phyloP scores from a whole-genome alignment of 2,888 invertebrate species.

The Microctonus brassicae region DNA sequence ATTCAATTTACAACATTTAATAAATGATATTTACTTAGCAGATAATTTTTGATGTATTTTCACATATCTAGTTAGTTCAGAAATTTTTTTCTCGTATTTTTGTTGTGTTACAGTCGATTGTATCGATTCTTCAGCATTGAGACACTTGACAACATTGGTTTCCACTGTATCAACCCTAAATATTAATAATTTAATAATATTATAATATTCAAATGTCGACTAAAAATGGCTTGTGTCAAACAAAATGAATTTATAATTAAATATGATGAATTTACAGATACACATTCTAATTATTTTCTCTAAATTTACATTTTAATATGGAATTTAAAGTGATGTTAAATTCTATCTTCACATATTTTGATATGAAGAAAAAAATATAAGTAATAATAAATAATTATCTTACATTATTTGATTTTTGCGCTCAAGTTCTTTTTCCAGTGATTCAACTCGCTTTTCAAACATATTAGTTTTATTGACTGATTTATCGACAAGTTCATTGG shows the following conservation, averaged over 20 bases:
- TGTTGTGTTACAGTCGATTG: conserved; percentile 54
- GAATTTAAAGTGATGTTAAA: no score
- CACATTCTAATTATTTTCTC: no score
- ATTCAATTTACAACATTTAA: not conserved
- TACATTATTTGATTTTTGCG: conserved; percentile 8
- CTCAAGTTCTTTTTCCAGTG: conserved; percentile 57
- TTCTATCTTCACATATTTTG: no score
- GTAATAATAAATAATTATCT: not conserved
- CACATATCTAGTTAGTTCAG: conserved; percentile 74
- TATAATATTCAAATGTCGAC: conserved; percentile 36
- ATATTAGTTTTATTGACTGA: conserved; percentile 54
- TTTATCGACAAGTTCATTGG: conserved; percentile 57
- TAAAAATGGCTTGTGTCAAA: no score
- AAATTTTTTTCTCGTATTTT: conserved; percentile 69
- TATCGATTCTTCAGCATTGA: conserved; percentile 38
- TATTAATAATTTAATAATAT: not conserved
- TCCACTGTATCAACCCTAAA: conserved; percentile 28
- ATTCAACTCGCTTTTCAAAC: conserved; percentile 57
- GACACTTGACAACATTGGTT: conserved; percentile 31
- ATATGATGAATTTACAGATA: no score
- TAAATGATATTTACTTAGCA: conserved; percentile 70
- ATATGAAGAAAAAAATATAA: not conserved
- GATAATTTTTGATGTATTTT: conserved; percentile 75
- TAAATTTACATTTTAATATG: no score
- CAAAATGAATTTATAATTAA: no score